Percentiles rank a stretch among this genome's conserved stretches.
phyloP scores from a whole-genome alignment of 2,797 vertebrate species.

The Morelia viridis region DNA sequence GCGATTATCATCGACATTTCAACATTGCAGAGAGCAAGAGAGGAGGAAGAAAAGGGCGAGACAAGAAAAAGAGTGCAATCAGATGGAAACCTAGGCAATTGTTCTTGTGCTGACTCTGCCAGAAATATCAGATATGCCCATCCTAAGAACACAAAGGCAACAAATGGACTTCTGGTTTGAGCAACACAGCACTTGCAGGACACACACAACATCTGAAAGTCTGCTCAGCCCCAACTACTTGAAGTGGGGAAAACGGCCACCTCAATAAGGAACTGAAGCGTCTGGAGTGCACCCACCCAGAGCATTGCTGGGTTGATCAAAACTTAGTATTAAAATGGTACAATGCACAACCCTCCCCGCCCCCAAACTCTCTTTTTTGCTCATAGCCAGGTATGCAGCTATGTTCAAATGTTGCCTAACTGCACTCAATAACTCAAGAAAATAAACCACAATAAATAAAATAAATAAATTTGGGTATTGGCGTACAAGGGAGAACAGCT shows the following conservation, averaged over 20 bases:
- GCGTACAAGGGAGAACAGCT: neutral
- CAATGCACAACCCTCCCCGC: neutral
- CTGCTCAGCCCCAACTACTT: neutral
- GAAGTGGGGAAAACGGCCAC: neutral
- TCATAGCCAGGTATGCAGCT: neutral
- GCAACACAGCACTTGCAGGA: neutral
- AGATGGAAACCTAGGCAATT: neutral
- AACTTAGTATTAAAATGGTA: neutral
- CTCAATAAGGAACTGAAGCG: neutral
- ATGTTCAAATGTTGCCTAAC: neutral
- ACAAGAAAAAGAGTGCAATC: neutral
- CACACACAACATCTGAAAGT: neutral
- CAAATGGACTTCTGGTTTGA: neutral
- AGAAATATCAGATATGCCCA: neutral
- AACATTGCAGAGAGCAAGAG: neutral
- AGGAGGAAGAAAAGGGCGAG: neutral
- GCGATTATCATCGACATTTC: neutral
- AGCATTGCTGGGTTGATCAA: neutral
- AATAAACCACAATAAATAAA: neutral
- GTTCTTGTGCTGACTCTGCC: neutral
- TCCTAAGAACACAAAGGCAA: neutral
- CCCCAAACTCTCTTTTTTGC: neutral
- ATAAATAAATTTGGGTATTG: no score
- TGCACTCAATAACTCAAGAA: neutral
- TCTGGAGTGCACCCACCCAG: neutral